These are phyloP conservation scores for Amia ocellicauda DNA, from an alignment of 2,113 vertebrate genomes.

Conservation along the genomic window DNA sequence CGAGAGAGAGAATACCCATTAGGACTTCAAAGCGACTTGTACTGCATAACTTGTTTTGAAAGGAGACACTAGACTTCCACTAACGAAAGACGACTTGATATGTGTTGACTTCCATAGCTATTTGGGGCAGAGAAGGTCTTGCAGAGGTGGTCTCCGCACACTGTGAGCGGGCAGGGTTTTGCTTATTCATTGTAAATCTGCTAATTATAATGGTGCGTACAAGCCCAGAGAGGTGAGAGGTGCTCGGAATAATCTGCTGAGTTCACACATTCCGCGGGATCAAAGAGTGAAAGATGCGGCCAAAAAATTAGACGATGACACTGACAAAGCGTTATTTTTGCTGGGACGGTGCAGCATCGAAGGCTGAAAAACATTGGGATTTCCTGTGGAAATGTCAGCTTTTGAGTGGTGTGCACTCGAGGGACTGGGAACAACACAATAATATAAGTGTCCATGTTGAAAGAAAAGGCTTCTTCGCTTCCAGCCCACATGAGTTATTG, in stretches of 20 bases:
- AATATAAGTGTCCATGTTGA: slow-evolving; percentile 5
- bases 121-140: too few relatives aligned
- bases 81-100: too few relatives aligned
- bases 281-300: not conserved
- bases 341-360: not conserved
- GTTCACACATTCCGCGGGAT: slow-evolving; percentile 33
- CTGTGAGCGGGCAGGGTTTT: not conserved
- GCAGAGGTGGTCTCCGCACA: not conserved
- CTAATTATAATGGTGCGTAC: not conserved
- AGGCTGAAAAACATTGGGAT: slow-evolving; percentile 1
- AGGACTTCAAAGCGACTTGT: too few relatives aligned
- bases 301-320: not conserved
- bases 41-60: too few relatives aligned
- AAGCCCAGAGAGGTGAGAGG: slow-evolving; percentile 9
- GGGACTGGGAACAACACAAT: not conserved
- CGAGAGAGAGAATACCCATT: not conserved
- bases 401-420: not conserved
- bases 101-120: too few relatives aligned
- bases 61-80: too few relatives aligned
- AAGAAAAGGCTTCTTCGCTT: not conserved
- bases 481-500: not conserved
- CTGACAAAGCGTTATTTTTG: not conserved
- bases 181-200: slow-evolving; percentile 11
- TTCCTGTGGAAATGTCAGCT: slow-evolving; percentile 11
- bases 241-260: slow-evolving; percentile 31